Evolutionary conservation across 2,888 invertebrate species (phyloP).

Genomic region (Gibbula magus): DNA sequence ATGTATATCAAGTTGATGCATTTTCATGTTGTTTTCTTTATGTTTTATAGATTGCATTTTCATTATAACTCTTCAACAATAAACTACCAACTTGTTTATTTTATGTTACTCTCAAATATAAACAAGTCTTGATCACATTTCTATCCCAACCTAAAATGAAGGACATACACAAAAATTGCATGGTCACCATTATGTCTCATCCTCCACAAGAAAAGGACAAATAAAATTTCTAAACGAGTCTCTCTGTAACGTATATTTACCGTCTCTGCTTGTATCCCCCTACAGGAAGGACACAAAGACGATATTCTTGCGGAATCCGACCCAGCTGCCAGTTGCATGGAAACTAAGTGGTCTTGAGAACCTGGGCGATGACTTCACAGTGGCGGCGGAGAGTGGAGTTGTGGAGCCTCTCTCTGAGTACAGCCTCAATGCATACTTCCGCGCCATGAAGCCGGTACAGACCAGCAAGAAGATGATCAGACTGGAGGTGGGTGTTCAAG

Average conservation of each 20-base stretch:
- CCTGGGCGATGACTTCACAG: conserved; percentile 75
- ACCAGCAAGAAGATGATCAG: conserved; percentile 72
- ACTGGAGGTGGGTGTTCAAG: conserved; percentile 67
- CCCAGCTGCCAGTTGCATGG: conserved; percentile 75
- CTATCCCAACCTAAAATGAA: too few relatives aligned
- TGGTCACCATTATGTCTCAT: neutral
- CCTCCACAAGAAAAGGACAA: too few relatives aligned
- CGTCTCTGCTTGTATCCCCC: neutral
- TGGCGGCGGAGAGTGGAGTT: conserved; percentile 73
- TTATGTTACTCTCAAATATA: too few relatives aligned
- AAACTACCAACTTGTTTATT: too few relatives aligned
- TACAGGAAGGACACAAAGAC: conserved; percentile 75
- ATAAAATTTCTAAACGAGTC: too few relatives aligned
- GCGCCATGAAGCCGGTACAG: conserved; percentile 74
- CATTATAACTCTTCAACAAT: too few relatives aligned
- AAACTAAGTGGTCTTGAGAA: conserved; percentile 73
- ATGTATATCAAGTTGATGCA: too few relatives aligned
- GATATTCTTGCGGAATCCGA: conserved; percentile 73
- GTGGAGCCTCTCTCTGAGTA: conserved; percentile 74
- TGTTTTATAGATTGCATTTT: too few relatives aligned
- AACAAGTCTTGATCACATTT: too few relatives aligned
- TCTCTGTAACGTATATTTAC: too few relatives aligned
- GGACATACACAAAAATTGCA: neutral
- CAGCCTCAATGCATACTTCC: conserved; percentile 74
- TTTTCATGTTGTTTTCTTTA: too few relatives aligned